These are phyloP conservation scores for Lineus longissimus DNA, from an alignment of 1,140 invertebrate species.

Conservation along the genomic window DNA sequence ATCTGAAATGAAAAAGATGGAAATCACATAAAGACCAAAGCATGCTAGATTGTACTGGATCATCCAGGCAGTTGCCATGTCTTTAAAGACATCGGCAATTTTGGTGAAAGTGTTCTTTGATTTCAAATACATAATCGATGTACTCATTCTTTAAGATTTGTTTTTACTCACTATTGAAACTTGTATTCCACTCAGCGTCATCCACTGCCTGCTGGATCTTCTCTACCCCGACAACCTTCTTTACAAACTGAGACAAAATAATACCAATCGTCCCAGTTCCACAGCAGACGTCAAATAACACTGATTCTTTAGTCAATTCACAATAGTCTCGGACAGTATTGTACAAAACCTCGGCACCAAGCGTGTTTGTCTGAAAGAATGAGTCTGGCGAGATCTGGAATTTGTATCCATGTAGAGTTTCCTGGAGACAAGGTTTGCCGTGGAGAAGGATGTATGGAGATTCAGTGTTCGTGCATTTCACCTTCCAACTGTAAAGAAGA, in stretches of 20 bases:
- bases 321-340: slow-evolving; percentile 68
- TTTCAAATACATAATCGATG: too few relatives aligned
- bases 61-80: too few relatives aligned
- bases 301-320: slow-evolving; percentile 59
- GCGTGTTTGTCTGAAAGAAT: slow-evolving; percentile 69
- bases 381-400: background rate
- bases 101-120: too few relatives aligned
- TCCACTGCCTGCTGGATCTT: background rate
- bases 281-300: slow-evolving; percentile 87
- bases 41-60: too few relatives aligned
- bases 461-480: background rate
- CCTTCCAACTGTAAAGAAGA: background rate
- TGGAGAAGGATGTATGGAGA: background rate
- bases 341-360: slow-evolving; percentile 79
- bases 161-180: background rate
- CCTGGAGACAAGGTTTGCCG: background rate
- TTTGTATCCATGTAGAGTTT: background rate
- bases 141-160: too few relatives aligned
- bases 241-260: background rate
- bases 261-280: slow-evolving; percentile 93
- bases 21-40: slow-evolving; percentile 33
- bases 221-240: background rate
- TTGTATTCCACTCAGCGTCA: background rate
- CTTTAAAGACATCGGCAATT: too few relatives aligned
- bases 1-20: slow-evolving; percentile 47